phyloP scores from a whole-genome alignment of 2,113 vertebrate genomes.

The Clarias batrachus region DNA sequence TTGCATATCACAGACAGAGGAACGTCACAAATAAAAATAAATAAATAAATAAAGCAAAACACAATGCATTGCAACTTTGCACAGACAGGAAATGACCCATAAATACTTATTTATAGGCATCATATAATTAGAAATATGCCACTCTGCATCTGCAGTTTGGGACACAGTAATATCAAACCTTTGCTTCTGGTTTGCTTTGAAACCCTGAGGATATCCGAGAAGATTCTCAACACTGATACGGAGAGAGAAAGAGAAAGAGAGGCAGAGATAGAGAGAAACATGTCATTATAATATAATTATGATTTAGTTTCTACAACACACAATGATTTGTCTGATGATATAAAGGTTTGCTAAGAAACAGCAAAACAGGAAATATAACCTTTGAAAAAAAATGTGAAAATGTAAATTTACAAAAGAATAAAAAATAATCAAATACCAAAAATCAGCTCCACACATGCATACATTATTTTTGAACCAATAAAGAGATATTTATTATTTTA shows the following conservation, averaged over 20 bases:
- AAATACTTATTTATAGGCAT: neutral
- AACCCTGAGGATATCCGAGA: slow-evolving; percentile 69
- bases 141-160: neutral
- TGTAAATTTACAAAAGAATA: neutral
- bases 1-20: neutral
- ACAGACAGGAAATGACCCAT: neutral
- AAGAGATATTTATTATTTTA: neutral
- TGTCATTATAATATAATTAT: too few relatives aligned
- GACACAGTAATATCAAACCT: slow-evolving; percentile 69
- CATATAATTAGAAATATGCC: neutral
- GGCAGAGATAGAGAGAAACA: neutral
- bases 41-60: neutral
- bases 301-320: neutral
- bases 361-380: neutral
- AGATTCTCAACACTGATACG: slow-evolving; percentile 81
- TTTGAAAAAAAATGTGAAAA: neutral
- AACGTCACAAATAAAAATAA: neutral
- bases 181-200: slow-evolving; percentile 62
- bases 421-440: neutral
- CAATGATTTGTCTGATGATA: neutral
- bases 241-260: slow-evolving; percentile 20
- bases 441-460: neutral
- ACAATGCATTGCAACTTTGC: neutral
- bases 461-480: neutral
- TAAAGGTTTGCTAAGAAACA: neutral